Conservation (phyloP, 1,140 invertebrate species). For the Zaprionus kolodkinae region DNA sequence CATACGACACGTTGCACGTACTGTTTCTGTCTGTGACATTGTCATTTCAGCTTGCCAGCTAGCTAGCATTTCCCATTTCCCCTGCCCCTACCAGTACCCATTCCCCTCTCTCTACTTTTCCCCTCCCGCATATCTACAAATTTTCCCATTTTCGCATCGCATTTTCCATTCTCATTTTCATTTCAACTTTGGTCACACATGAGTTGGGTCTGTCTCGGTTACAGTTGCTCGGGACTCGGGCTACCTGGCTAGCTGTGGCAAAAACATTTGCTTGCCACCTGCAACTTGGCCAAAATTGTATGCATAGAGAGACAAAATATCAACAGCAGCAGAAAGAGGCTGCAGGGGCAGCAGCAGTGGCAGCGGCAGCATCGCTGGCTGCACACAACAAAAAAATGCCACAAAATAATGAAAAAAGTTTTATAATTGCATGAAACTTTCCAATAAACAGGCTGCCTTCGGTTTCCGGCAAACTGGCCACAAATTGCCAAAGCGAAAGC, state of each 20-base stretch:
- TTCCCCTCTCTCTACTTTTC: no score
- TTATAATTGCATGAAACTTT: constrained; percentile 82
- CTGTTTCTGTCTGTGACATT: constrained; percentile 61
- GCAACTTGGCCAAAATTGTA: constrained; percentile 66
- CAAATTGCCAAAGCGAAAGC: constrained; percentile 35
- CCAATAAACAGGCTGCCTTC: constrained; percentile 80
- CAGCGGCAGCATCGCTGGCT: background rate
- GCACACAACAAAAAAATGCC: constrained; percentile 53
- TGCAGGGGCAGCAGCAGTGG: constrained; percentile 19
- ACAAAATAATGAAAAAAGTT: constrained; percentile 80
- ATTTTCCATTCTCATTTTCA: constrained; percentile 59
- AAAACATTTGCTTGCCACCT: constrained; percentile 53
- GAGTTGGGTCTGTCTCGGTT: constrained; percentile 74
- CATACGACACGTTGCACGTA: constrained; percentile 67
- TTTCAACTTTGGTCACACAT: constrained; percentile 79
- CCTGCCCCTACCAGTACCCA: no score
- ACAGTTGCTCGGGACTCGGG: constrained; percentile 54
- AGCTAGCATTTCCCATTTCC: constrained; percentile 7
- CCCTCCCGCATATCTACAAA: background rate
- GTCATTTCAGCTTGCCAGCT: constrained; percentile 52
- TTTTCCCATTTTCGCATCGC: constrained; percentile 19
- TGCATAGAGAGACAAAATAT: constrained; percentile 71
- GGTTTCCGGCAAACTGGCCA: constrained; percentile 50
- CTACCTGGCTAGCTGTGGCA: constrained; percentile 43
- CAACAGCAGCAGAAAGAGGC: constrained; percentile 43